Percentiles rank a stretch among this genome's conserved stretches.
Conservation (phyloP, 2,888 invertebrate species). For the Drosophila incognita region DNA sequence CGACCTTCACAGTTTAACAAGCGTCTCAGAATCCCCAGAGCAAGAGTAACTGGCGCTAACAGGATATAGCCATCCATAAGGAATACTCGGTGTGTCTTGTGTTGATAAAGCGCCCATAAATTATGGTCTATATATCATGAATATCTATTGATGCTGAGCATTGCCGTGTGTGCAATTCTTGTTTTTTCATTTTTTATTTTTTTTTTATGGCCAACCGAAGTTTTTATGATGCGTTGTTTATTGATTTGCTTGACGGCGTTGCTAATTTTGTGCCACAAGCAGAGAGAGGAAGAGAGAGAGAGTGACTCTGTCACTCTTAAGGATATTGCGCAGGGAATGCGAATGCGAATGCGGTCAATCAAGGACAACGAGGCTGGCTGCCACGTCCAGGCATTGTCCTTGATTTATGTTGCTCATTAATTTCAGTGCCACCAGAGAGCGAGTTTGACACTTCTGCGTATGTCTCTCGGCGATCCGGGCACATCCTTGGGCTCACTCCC, state of each 20-base stretch:
- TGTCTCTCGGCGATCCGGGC: constrained; percentile 4
- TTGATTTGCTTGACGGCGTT: constrained; percentile 68
- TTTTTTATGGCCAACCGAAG: constrained; percentile 54
- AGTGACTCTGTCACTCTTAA: constrained; percentile 4
- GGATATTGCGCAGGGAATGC: constrained; percentile 26
- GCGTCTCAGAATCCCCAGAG: constrained; percentile 33
- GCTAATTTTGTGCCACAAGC: constrained; percentile 67
- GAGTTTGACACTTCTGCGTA: constrained; percentile 68
- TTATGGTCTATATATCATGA: constrained; percentile 72
- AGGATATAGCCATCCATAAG: constrained; percentile 58
- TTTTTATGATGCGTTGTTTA: constrained; percentile 70
- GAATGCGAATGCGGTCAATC: constrained; percentile 77
- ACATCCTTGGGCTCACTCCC: constrained; percentile 39
- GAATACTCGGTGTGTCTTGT: constrained; percentile 39
- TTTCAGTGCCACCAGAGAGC: constrained; percentile 67
- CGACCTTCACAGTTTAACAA: constrained; percentile 77
- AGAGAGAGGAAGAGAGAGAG: background rate
- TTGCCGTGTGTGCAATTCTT: constrained; percentile 25
- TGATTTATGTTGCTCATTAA: constrained; percentile 80
- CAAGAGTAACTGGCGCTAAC: constrained; percentile 55
- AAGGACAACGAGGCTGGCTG: constrained; percentile 62
- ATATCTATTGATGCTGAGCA: constrained; percentile 63
- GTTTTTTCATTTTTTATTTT: background rate
- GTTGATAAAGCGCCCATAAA: constrained; percentile 74
- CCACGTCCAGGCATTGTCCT: constrained; percentile 48